These are phyloP conservation scores for Acrossocheilus wenchowensis DNA, from an alignment of 2,797 vertebrate genomes.

Conservation along the genomic window DNA sequence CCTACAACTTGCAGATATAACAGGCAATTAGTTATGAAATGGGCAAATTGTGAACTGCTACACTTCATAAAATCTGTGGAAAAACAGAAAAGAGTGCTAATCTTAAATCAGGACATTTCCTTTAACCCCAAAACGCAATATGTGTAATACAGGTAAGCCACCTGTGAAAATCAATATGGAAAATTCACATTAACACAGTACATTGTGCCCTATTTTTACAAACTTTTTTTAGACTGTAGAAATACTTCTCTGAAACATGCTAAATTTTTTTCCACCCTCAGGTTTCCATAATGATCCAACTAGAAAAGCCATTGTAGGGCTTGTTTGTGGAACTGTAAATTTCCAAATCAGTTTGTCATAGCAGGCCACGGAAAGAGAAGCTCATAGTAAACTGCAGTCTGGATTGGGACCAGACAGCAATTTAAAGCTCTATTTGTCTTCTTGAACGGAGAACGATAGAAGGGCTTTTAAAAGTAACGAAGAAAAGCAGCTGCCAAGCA, in stretches of 20 bases:
- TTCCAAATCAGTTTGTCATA: slow-evolving; percentile 39
- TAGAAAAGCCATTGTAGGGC: background rate
- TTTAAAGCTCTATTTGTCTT: slow-evolving; percentile 56
- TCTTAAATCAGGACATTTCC: background rate
- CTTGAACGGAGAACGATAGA: slow-evolving; percentile 48
- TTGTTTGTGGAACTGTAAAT: slow-evolving; percentile 14
- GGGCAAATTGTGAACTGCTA: background rate
- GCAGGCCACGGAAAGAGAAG: slow-evolving; percentile 48
- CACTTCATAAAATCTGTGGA: background rate
- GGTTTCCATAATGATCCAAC: background rate
- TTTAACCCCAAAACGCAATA: background rate
- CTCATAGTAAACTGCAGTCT: slow-evolving; percentile 47
- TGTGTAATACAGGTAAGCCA: background rate
- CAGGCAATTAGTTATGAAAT: background rate
- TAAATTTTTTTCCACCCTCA: background rate
- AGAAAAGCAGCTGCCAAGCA: slow-evolving; percentile 51
- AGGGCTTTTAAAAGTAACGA: slow-evolving; percentile 46
- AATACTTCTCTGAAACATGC: background rate
- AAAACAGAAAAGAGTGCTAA: background rate
- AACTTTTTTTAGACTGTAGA: background rate
- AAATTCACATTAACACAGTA: background rate
- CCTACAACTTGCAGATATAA: slow-evolving; percentile 5
- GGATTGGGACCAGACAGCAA: slow-evolving; percentile 57
- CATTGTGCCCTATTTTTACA: background rate
- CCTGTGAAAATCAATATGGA: background rate